A percentile compares a stretch with the other conserved stretches of the same genome.
Conservation (phyloP, 1,140 invertebrate species). For the Heliconius eleuchia region DNA sequence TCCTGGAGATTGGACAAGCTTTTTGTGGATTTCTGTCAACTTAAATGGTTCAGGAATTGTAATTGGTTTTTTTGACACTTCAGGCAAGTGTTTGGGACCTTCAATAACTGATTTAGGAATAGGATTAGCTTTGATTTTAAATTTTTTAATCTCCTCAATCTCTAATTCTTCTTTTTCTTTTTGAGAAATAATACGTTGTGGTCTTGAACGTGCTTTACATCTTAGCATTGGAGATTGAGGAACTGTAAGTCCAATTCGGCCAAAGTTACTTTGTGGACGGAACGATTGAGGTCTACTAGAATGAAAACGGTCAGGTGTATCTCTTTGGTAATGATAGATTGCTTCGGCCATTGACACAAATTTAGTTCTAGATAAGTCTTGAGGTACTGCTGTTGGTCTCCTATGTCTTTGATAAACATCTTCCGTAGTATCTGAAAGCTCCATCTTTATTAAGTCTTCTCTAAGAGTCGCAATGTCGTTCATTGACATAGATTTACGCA, state of each 20-base stretch:
- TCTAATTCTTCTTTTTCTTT: constrained; percentile 72
- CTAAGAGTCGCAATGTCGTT: constrained; percentile 61
- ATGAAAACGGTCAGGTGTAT: constrained; percentile 72
- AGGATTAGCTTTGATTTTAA: constrained; percentile 72
- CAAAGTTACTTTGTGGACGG: constrained; percentile 40
- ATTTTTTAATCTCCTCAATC: constrained; percentile 68
- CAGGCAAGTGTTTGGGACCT: constrained; percentile 60
- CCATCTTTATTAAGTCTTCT: constrained; percentile 56
- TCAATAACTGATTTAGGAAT: constrained; percentile 68
- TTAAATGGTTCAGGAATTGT: constrained; percentile 74
- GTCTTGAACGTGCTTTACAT: constrained; percentile 61
- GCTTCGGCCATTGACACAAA: constrained; percentile 76
- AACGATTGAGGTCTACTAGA: constrained; percentile 53
- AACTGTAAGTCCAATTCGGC: constrained; percentile 52
- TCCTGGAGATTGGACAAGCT: constrained; percentile 45
- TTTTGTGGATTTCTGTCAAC: constrained; percentile 68
- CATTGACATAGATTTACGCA: constrained; percentile 73
- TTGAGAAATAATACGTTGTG: constrained; percentile 62
- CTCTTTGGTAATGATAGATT: constrained; percentile 70
- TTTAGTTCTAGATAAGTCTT: constrained; percentile 63
- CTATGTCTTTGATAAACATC: constrained; percentile 50
- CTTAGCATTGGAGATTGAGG: constrained; percentile 71
- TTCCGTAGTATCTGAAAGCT: constrained; percentile 48
- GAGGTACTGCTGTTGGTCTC: constrained; percentile 41
- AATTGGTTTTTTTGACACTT: constrained; percentile 58